Percentiles rank a stretch among this genome's conserved stretches.
These are phyloP conservation scores for Saccostrea glomerata DNA, from an alignment of 1,140 invertebrate species.

Conservation along the genomic window DNA sequence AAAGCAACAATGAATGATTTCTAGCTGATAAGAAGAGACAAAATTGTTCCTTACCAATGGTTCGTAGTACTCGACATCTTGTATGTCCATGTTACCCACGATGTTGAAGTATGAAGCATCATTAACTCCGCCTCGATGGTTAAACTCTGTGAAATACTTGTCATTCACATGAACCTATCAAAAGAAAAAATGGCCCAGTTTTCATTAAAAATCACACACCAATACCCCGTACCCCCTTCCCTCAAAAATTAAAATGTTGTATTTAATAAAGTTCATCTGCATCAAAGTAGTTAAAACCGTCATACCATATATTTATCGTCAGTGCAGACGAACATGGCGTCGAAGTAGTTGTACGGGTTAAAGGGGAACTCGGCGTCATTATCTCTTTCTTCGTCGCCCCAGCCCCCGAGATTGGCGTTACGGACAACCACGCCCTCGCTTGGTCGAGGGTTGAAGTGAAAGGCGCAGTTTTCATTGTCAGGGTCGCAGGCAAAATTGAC, in stretches of 20 bases:
- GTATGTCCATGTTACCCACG: slow-evolving; percentile 67
- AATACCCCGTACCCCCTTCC: no score
- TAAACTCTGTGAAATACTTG: slow-evolving; percentile 64
- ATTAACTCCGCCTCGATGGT: slow-evolving; percentile 62
- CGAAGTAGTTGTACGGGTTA: slow-evolving; percentile 84
- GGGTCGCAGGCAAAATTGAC: slow-evolving; percentile 68
- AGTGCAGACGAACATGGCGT: slow-evolving; percentile 87
- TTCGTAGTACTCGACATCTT: slow-evolving; percentile 65
- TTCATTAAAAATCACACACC: background rate
- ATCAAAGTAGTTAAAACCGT: background rate
- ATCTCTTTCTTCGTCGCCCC: slow-evolving; percentile 87
- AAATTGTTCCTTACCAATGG: slow-evolving; percentile 61
- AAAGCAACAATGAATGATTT: background rate
- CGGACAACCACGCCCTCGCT: slow-evolving; percentile 83
- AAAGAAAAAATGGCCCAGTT: background rate
- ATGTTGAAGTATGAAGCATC: slow-evolving; percentile 64
- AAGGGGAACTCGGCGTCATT: slow-evolving; percentile 84
- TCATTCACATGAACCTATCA: slow-evolving; percentile 70
- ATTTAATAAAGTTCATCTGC: background rate
- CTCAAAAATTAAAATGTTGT: background rate
- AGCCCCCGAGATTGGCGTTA: slow-evolving; percentile 83
- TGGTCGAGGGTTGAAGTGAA: slow-evolving; percentile 86
- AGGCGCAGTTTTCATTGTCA: slow-evolving; percentile 81
- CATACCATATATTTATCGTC: slow-evolving; percentile 84
- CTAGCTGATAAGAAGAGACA: background rate